A percentile compares a stretch with the other conserved stretches of the same genome.
Evolutionary conservation across 2,888 invertebrate genomes (phyloP).

Genomic region (Craniophora ligustri): DNA sequence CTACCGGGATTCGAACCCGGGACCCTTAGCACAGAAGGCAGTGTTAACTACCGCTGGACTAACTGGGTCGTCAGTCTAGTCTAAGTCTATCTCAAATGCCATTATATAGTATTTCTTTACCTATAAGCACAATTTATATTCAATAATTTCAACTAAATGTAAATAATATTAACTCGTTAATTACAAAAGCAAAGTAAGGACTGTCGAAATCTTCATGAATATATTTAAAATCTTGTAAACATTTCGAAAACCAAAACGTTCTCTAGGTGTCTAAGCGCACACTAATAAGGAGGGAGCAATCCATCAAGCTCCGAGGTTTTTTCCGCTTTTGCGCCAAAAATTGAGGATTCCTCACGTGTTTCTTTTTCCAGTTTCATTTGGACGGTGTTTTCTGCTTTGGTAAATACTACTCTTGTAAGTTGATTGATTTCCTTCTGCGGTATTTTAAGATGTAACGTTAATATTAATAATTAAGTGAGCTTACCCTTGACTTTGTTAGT

Average conservation of each 20-base stretch:
- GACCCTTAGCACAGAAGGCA: too few relatives aligned
- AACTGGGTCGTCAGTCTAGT: too few relatives aligned
- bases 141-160: too few relatives aligned
- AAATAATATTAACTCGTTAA: conserved; percentile 2
- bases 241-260: conserved; percentile 40
- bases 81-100: too few relatives aligned
- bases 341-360: conserved; percentile 62
- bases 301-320: conserved; percentile 67
- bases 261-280: conserved; percentile 51
- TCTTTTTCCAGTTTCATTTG: conserved; percentile 54
- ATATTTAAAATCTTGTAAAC: conserved; percentile 42
- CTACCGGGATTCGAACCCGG: too few relatives aligned
- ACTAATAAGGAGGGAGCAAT: conserved; percentile 68
- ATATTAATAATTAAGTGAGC: too few relatives aligned
- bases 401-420: conserved; percentile 28
- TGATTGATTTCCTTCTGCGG: conserved; percentile 50
- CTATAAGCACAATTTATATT: too few relatives aligned
- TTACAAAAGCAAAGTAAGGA: neutral
- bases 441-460: neutral
- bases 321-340: conserved; percentile 59
- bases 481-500: neutral
- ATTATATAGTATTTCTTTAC: too few relatives aligned
- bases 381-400: conserved; percentile 48
- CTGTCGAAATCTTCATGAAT: conserved; percentile 19
- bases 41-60: too few relatives aligned